Conservation (phyloP, 2,113 vertebrate genomes). For the Petrocephalus microphthalmus region DNA sequence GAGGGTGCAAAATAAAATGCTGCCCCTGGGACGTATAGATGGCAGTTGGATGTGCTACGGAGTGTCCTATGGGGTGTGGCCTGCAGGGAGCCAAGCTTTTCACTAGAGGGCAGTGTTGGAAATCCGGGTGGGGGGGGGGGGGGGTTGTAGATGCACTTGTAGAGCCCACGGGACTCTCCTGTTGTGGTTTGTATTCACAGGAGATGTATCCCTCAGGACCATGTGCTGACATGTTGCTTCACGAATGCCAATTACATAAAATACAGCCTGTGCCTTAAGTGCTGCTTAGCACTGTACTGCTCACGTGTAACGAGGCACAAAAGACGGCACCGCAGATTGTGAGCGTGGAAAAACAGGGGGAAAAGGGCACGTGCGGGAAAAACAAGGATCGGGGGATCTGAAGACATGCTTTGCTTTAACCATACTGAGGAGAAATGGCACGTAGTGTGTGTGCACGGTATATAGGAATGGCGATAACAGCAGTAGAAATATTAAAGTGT, state of each 20-base stretch:
- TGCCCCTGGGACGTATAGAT: neutral
- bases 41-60: neutral
- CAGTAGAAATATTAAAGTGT: neutral
- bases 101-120: neutral
- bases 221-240: neutral
- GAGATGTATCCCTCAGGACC: neutral
- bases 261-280: neutral
- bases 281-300: neutral
- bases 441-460: neutral
- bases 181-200: neutral
- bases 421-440: neutral
- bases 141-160: neutral
- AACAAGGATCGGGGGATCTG: neutral
- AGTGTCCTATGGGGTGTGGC: too few relatives aligned
- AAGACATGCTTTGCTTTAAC: neutral
- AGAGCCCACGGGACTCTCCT: neutral
- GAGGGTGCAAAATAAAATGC: neutral
- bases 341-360: neutral
- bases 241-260: constrained; percentile 4
- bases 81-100: neutral
- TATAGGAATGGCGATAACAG: neutral
- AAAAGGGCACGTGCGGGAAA: neutral
- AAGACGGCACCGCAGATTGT: neutral
- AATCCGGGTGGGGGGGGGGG: too few relatives aligned
- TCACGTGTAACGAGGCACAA: constrained; percentile 1